phyloP scores from a whole-genome alignment of 1,140 invertebrate species.

The Caenorhabditis brenneri region DNA sequence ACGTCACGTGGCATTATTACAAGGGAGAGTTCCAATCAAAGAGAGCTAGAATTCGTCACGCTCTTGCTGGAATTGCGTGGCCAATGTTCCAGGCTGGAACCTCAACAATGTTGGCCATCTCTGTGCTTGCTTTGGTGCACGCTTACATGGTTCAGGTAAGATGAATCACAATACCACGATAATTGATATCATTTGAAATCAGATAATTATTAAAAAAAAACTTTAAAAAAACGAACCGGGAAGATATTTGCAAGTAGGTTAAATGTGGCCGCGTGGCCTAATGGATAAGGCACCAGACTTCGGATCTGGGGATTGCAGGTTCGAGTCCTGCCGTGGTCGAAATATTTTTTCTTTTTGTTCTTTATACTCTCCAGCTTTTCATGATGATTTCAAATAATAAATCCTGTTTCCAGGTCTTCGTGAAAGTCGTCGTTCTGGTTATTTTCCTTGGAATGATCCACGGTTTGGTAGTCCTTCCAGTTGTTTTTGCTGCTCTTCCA shows the following conservation, averaged over 20 bases:
- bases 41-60: slow-evolving; percentile 82
- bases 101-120: slow-evolving; percentile 87
- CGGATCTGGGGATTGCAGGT: too few relatives aligned
- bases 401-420: slow-evolving; percentile 64
- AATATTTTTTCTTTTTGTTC: too few relatives aligned
- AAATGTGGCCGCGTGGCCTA: too few relatives aligned
- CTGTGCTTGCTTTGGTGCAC: slow-evolving; percentile 84
- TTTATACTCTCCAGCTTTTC: too few relatives aligned
- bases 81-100: slow-evolving; percentile 93
- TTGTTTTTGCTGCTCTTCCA: slow-evolving; percentile 65
- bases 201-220: too few relatives aligned
- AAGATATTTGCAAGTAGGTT: too few relatives aligned
- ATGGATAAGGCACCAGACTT: too few relatives aligned
- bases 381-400: neutral
- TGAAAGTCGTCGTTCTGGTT: slow-evolving; percentile 71
- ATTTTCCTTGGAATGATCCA: slow-evolving; percentile 63
- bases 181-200: too few relatives aligned
- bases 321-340: too few relatives aligned
- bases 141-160: slow-evolving; percentile 80
- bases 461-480: slow-evolving; percentile 54
- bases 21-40: slow-evolving; percentile 73
- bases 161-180: neutral
- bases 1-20: slow-evolving; percentile 75
- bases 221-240: too few relatives aligned
- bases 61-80: slow-evolving; percentile 85